A percentile compares a stretch with the other conserved stretches of the same genome.
Conservation (phyloP, 1,140 invertebrate species). For the Venustaconcha ellipsiformis region DNA sequence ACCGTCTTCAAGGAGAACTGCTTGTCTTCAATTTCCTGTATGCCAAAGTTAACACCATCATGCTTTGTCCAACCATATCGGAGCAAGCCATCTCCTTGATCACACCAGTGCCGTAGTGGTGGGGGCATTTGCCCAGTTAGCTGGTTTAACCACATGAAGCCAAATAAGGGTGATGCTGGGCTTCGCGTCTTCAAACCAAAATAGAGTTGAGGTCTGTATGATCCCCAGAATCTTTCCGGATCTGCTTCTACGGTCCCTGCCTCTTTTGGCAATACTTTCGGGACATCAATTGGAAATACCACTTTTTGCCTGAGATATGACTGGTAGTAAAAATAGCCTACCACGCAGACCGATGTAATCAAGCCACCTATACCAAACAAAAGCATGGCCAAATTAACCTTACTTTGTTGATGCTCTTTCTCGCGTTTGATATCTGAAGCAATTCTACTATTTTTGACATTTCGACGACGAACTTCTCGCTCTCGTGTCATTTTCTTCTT, state of each 20-base stretch:
- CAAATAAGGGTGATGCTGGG: constrained; percentile 88
- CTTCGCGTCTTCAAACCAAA: constrained; percentile 88
- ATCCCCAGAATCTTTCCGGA: constrained; percentile 91
- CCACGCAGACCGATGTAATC: background rate
- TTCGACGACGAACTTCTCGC: constrained; percentile 14
- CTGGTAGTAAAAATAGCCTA: constrained; percentile 56
- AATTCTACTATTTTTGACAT: constrained; percentile 12
- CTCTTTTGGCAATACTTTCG: constrained; percentile 78
- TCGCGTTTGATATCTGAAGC: background rate
- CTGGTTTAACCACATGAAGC: constrained; percentile 94
- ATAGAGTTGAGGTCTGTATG: constrained; percentile 86
- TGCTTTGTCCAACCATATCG: constrained; percentile 90
- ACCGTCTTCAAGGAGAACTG: constrained; percentile 84
- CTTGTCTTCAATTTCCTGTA: constrained; percentile 89
- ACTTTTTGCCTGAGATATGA: constrained; percentile 89
- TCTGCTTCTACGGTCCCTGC: constrained; percentile 76
- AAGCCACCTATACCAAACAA: background rate
- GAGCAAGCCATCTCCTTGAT: constrained; percentile 86
- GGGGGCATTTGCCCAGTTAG: constrained; percentile 56
- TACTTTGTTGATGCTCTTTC: constrained; percentile 1
- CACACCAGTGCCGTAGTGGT: constrained; percentile 88
- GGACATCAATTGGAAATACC: constrained; percentile 84
- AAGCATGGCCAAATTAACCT: constrained; percentile 1
- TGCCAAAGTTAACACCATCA: constrained; percentile 91
- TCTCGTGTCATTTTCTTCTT: background rate